Percentiles rank a stretch among this genome's conserved stretches.
phyloP scores from a whole-genome alignment of 2,888 invertebrate genomes.

The Nemotelus pantherinus region DNA sequence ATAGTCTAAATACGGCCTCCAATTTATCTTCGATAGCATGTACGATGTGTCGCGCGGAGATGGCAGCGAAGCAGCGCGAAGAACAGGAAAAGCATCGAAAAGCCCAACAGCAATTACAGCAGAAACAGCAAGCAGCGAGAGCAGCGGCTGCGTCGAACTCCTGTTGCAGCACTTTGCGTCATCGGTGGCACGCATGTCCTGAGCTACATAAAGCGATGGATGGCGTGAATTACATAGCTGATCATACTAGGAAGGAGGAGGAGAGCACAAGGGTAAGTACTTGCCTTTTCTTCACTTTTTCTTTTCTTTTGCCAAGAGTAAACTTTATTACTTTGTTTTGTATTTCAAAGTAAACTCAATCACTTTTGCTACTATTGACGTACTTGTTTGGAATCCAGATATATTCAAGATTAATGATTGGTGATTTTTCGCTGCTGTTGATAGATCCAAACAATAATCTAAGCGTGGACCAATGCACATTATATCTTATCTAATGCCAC shows the following conservation, averaged over 20 bases:
- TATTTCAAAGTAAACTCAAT: too few relatives aligned
- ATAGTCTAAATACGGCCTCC: constrained; percentile 58
- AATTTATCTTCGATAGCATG: constrained; percentile 58
- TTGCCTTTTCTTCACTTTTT: not conserved
- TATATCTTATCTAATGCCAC: too few relatives aligned
- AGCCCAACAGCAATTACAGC: constrained; percentile 44
- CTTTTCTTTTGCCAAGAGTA: too few relatives aligned
- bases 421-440: too few relatives aligned
- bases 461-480: too few relatives aligned
- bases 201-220: constrained; percentile 93
- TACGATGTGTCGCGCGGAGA: constrained; percentile 61
- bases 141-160: constrained; percentile 39
- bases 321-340: too few relatives aligned
- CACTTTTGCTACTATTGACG: too few relatives aligned
- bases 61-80: constrained; percentile 54
- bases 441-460: too few relatives aligned
- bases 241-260: constrained; percentile 91
- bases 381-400: too few relatives aligned
- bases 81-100: constrained; percentile 59
- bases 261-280: constrained; percentile 86
- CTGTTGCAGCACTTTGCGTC: constrained; percentile 68
- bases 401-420: too few relatives aligned
- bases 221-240: constrained; percentile 91
- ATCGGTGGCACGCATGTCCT: constrained; percentile 89
- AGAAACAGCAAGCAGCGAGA: constrained; percentile 59